A percentile compares a stretch with the other conserved stretches of the same genome.
phyloP scores from a whole-genome alignment of 2,113 vertebrate species.

The Thomomys bottae region DNA sequence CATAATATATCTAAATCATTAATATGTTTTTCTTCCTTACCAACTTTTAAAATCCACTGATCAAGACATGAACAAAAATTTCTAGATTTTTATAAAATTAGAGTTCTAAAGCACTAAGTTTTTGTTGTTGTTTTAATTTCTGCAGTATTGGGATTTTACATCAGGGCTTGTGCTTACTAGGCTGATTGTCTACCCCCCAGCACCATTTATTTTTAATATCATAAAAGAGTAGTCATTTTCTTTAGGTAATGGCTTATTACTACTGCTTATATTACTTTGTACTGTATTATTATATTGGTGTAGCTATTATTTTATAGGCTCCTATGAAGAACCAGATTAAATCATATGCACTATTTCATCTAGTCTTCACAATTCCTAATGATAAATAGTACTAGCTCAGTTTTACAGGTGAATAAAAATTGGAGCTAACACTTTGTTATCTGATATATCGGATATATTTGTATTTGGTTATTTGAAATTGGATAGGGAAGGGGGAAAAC shows the following conservation, averaged over 20 bases:
- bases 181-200: background rate
- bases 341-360: background rate
- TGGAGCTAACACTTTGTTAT: no score
- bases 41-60: conserved; percentile 19
- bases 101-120: no score
- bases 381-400: background rate
- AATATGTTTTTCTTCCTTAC: background rate
- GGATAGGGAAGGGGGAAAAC: no score
- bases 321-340: background rate
- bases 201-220: background rate
- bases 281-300: background rate
- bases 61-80: background rate
- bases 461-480: no score
- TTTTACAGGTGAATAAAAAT: background rate
- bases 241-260: background rate
- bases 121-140: background rate
- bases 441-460: no score
- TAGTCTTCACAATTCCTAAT: background rate
- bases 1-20: background rate
- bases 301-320: background rate
- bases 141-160: no score
- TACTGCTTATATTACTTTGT: background rate
- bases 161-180: no score
- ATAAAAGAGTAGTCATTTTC: background rate
- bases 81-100: background rate